Base-by-base conservation (phyloP, 2,888 invertebrate genomes). In the Linnaemya tessellans region DNA sequence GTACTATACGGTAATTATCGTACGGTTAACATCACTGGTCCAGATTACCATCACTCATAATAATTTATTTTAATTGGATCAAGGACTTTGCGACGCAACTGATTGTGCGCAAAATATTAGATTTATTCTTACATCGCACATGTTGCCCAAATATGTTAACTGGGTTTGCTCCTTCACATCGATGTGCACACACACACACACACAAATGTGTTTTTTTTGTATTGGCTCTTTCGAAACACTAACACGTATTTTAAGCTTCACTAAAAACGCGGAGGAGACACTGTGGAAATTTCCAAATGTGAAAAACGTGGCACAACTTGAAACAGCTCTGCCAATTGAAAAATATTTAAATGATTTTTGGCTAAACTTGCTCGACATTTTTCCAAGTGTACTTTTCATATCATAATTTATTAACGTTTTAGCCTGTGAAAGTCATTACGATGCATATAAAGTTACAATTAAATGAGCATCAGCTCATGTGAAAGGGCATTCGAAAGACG, bases 371-470 rank as follows among this genome's bases (percentile, higher is more conserved):
- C 15, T 15, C 1, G 3, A 1, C 10, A 10, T 64, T 80, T 15
- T 15, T 71, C 18, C 0, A 25, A 71, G 71, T 80, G 80, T 65
- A 80, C 20, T 71, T 43, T 60, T 41, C 18, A 64, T 56, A 58
- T 74, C 74, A 84, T 84, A 78, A 84, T 60, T 78, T 82, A 74
- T 80, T 70, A 80, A 84, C 83, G 74, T 79, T 83, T 79, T 67
- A 79, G 75, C 84, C 89, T 88, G 88, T 88, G 87, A 87, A 88
- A 89, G 88, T 89, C 89, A 90, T 90, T 89, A 89, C 89, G 89
- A 88, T 90, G 90, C 89, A 89, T 89, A 89, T 89, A 89, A 89
- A 89, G 89, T 87, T 86, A 87, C 87, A 86, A 87, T 87, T 88
- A 87, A 85, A 58, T 83, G 79, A 67, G 41, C 49, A 22, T 15